Evolutionary conservation across 2,888 invertebrate genomes (phyloP).

Genomic region (Apantesis nais): DNA sequence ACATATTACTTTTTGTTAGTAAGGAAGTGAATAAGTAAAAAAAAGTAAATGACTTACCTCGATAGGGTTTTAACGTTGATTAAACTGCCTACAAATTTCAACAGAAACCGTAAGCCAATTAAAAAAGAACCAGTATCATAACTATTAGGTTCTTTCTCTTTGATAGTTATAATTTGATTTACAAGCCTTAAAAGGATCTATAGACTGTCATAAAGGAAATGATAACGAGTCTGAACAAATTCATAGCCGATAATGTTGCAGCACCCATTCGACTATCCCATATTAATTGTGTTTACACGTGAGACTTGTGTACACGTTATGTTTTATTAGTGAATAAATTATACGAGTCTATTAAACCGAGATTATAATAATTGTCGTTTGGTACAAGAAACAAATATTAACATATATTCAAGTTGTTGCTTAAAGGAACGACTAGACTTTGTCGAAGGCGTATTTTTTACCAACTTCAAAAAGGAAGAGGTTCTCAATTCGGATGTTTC

Average conservation of each 20-base stretch:
- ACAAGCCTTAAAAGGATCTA: slow-evolving; percentile 12
- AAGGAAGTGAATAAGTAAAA: too few species aligned
- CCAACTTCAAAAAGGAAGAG: too few species aligned
- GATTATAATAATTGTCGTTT: background rate
- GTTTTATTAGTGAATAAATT: slow-evolving; percentile 6
- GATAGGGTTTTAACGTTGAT: background rate
- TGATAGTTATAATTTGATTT: slow-evolving; percentile 7
- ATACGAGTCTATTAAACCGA: background rate
- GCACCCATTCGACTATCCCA: slow-evolving; percentile 5
- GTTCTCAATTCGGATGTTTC: too few species aligned
- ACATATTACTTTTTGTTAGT: too few species aligned
- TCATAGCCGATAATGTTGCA: background rate
- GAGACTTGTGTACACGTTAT: slow-evolving; percentile 6
- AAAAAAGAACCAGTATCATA: background rate
- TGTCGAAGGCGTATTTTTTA: background rate
- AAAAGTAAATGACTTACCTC: background rate
- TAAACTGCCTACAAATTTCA: background rate
- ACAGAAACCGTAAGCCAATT: background rate
- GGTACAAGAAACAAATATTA: background rate
- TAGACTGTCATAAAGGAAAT: slow-evolving; percentile 22
- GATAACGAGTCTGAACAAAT: background rate
- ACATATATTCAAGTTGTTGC: background rate
- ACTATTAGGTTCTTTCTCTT: background rate
- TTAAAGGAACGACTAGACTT: background rate
- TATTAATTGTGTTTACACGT: background rate